Evolutionary conservation across 1,140 invertebrate genomes (phyloP), one percentile per base, ranked within the genome.

Genomic region (Plodia interpunctella): DNA sequence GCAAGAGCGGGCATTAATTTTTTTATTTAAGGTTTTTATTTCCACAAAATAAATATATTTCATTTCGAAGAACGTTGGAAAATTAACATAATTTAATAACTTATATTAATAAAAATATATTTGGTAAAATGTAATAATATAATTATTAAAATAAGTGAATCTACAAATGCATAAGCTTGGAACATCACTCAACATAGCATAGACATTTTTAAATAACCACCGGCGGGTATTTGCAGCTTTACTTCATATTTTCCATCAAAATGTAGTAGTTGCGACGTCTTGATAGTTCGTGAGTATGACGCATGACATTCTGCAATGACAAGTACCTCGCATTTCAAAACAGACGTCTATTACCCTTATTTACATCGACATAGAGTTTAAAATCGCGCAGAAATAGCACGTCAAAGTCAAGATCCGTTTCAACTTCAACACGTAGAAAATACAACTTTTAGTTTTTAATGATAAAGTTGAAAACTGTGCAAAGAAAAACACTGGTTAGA

Each of bases 381-480:
- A 17, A 10, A 44, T 44, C 38, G 38, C n/a, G 13, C 10, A 44
- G 38, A 44, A 44, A 3, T 15, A n/a, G 13, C 38, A 44, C 38
- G 38, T 44, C 38, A 44, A 44, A 44, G 1, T 44, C 38, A 15
- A n/a, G 30, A n/a, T 2, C 6, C 15, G 38, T n/a, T 44, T 44
- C 35, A 8, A 15, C 15, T 44, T 38, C 2, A 17, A 10, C 5
- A 15, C 38, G 38, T 15, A 15, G 38, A 44, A 32, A 44, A 44
- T 44, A 44, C 38, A 3, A 44, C 38, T n/a, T 44, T 44, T 44
- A 44, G 38, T 44, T 44, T 44, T 44, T 44, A 44, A 44, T 44
- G 38, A 44, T 44, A 72, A 54, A 59, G 72, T 71, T 80, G 80
- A 82, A 79, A 83, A 65, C 60, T 60, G 53, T 9, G 11, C 30